phyloP scores from a whole-genome alignment of 2,113 vertebrate genomes.

The Colossoma macropomum region DNA sequence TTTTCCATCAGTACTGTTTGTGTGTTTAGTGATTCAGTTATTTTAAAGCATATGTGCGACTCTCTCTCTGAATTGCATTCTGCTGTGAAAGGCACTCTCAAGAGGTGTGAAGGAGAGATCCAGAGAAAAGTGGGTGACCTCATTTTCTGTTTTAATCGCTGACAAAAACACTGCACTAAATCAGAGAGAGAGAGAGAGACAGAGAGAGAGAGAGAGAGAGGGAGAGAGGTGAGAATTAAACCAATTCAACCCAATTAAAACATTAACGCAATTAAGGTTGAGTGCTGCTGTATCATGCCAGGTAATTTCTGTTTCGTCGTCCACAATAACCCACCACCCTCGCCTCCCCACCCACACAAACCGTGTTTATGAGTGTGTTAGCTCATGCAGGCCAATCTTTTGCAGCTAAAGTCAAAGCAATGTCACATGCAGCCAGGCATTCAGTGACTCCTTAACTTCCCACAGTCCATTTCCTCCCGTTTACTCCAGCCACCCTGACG shows the following conservation, averaged over 20 bases:
- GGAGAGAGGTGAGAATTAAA: background rate
- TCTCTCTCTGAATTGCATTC: background rate
- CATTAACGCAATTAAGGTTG: constrained; percentile 20
- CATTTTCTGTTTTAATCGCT: constrained; percentile 25
- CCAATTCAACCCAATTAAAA: constrained; percentile 25
- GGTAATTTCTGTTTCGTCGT: constrained; percentile 5
- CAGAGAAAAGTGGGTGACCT: constrained; percentile 11
- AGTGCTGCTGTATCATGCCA: background rate
- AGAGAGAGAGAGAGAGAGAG: background rate
- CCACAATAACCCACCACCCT: constrained; percentile 9
- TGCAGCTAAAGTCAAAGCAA: background rate
- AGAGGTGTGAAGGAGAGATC: constrained; percentile 18
- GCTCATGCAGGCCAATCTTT: background rate
- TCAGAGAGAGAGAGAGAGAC: constrained; percentile 1
- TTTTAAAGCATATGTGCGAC: background rate
- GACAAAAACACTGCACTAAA: constrained; percentile 16
- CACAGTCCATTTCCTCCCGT: background rate
- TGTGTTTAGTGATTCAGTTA: constrained; percentile 29
- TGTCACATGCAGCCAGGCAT: constrained; percentile 3
- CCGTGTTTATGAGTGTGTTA: background rate
- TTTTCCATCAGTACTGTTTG: constrained; percentile 62
- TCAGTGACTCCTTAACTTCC: background rate
- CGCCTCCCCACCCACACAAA: background rate
- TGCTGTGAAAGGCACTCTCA: constrained; percentile 5
- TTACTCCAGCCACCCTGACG: background rate